Evolutionary conservation across 2,113 vertebrate genomes (phyloP), one percentile per base, ranked within the genome.

Genomic region (Gadus macrocephalus): DNA sequence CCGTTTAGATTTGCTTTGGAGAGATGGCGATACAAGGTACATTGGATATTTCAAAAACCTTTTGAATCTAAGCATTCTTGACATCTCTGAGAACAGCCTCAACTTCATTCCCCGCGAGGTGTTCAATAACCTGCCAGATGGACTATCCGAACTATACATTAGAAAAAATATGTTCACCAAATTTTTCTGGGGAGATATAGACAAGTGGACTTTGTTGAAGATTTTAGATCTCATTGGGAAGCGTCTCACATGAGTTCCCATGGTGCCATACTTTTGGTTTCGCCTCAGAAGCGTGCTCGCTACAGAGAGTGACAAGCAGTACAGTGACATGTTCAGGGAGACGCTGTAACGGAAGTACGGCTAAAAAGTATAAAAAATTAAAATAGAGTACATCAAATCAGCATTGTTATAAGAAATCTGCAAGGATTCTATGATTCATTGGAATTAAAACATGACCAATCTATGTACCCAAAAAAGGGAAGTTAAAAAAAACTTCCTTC

Each of bases 11-110:
- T 28, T 93, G 82, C 62, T 99, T 62, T 99, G 97, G 97, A 85
- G 82, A 81, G 95, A 96, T 42, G 96, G 96, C 2, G 92, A 93
- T 80, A 64, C 27, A 1, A 91, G 84, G 81, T 96, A 95, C 28
- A 59, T 89, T 1, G 83, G 91, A 20, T 94, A 96, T 75, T 99
- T 99, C 68, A 90, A 89, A 79, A 94, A 96, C 31, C 81, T 98
- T 62, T 16, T 53, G 1, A 87, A 70, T 1, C 83, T 98, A 63
- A 83, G 88, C 16, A 61, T 87, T 6, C 90, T 98, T 1, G 95
- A 99, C 78, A 94, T 99, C 78, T 99, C 96, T 53, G 76, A 84
- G 3, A 98, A 97, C 77, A 95, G 92, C 0, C 92, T 99, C 9
- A 88, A 42, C 62, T 96, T 86, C 79, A 86, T 98, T 60, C 94